Evolutionary conservation across 2,113 vertebrate species (phyloP).

Genomic region (Varanus salvator): DNA sequence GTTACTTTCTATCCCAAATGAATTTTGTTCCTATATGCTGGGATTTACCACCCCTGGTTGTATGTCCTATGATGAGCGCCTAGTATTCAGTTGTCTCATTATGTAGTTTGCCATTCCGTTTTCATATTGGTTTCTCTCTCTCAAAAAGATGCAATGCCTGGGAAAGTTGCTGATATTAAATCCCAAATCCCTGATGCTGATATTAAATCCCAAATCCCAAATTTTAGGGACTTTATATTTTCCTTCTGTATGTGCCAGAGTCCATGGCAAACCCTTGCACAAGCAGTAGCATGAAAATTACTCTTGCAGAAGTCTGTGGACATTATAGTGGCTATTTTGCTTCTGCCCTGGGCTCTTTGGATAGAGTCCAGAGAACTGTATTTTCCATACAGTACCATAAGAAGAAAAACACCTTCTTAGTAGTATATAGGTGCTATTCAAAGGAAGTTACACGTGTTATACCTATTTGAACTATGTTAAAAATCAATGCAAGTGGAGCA

Average conservation of each 20-base stretch:
- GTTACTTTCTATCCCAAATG: not conserved
- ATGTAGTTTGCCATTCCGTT: not conserved
- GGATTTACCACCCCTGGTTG: not conserved
- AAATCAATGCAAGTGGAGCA: not conserved
- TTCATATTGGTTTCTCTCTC: not conserved
- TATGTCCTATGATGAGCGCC: not conserved
- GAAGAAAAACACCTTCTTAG: not conserved
- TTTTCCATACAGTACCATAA: not conserved
- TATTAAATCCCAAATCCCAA: not conserved
- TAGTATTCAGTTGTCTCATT: not conserved
- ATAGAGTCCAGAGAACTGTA: not conserved
- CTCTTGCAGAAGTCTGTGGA: not conserved
- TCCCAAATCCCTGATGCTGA: not conserved
- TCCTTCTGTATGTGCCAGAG: too few relatives aligned
- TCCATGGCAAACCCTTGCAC: too few relatives aligned
- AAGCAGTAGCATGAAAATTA: not conserved
- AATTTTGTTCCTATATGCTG: not conserved
- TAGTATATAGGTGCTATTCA: not conserved
- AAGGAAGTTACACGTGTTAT: not conserved
- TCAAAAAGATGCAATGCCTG: not conserved
- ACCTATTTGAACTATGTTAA: not conserved
- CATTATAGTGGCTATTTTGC: not conserved
- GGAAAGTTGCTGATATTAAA: not conserved
- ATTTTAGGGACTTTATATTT: not conserved
- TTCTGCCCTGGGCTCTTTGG: not conserved